phyloP scores from a whole-genome alignment of 2,113 vertebrate genomes.

The Xenopus borealis region DNA sequence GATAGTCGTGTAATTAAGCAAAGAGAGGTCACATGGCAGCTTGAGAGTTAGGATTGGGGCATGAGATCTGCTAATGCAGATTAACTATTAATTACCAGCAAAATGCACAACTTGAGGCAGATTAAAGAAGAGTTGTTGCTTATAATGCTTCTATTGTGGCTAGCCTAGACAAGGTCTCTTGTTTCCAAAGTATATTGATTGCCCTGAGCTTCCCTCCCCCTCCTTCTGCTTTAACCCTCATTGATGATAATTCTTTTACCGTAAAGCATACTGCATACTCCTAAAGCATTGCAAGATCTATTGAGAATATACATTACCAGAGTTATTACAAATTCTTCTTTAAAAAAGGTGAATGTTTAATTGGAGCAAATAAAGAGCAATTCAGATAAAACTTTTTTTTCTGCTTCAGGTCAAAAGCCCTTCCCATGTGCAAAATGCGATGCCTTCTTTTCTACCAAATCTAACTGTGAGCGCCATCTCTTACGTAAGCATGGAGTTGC shows the following conservation, averaged over 20 bases:
- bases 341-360: not conserved
- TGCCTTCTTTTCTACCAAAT: constrained; percentile 84
- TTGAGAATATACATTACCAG: no score
- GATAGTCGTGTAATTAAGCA: constrained; percentile 6
- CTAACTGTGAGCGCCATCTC: constrained; percentile 86
- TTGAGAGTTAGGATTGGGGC: not conserved
- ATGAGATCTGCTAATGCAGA: constrained; percentile 17
- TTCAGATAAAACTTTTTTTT: constrained; percentile 53
- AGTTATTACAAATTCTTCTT: no score
- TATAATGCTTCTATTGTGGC: constrained; percentile 25
- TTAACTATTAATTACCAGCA: constrained; percentile 45
- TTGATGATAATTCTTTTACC: constrained; percentile 15
- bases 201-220: constrained; percentile 21
- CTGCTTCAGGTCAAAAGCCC: constrained; percentile 76
- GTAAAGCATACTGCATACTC: not conserved
- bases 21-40: constrained; percentile 31
- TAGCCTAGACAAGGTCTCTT: constrained; percentile 37
- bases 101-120: constrained; percentile 25
- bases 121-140: constrained; percentile 45
- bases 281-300: not conserved
- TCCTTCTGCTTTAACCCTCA: constrained; percentile 31
- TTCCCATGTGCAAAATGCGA: constrained; percentile 78
- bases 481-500: constrained; percentile 77
- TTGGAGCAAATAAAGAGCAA: constrained; percentile 25
- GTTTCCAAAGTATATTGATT: constrained; percentile 36